phyloP scores from a whole-genome alignment of 2,797 vertebrate species.

The Cheirogaleus major region DNA sequence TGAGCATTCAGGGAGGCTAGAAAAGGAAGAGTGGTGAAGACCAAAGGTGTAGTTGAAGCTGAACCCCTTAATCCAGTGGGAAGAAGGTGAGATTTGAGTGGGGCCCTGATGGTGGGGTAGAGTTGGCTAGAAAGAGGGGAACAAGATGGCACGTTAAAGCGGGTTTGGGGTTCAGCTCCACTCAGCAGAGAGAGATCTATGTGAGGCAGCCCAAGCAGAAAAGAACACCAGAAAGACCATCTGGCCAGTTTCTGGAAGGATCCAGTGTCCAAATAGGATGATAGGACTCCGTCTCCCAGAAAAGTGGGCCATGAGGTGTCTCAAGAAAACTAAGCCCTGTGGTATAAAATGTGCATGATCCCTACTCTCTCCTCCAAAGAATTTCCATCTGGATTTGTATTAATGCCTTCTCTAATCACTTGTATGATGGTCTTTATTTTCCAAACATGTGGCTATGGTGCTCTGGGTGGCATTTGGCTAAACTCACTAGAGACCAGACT shows the following conservation, averaged over 20 bases:
- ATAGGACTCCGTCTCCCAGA: neutral
- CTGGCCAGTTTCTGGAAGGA: neutral
- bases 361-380: neutral
- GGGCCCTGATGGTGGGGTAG: neutral
- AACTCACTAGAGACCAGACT: neutral
- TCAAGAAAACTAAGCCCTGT: neutral
- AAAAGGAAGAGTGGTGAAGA: neutral
- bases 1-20: neutral
- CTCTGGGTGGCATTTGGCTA: neutral
- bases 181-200: neutral
- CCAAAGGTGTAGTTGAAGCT: neutral
- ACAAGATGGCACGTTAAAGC: neutral
- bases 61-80: neutral
- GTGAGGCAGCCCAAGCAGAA: neutral
- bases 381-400: neutral
- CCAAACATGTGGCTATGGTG: neutral
- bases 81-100: neutral
- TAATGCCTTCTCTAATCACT: neutral
- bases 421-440: neutral
- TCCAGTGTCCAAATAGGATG: neutral
- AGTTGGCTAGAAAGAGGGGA: neutral
- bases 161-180: neutral
- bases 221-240: neutral
- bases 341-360: neutral
- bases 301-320: neutral